These are phyloP conservation scores for Aspidiotus rigidus DNA, from an alignment of 2,888 invertebrate genomes.

Conservation along the genomic window DNA sequence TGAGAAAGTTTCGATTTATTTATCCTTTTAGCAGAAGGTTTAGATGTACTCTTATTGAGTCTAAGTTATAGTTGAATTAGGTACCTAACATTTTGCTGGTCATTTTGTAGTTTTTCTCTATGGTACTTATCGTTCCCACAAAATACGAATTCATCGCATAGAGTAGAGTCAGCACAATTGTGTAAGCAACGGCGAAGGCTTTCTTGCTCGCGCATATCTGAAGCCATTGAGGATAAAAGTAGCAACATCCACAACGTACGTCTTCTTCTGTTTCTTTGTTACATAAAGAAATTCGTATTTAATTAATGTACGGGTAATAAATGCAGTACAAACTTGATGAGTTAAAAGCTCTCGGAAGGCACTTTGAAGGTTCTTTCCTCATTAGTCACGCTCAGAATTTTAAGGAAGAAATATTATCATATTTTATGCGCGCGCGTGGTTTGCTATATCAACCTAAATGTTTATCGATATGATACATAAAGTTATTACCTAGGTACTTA, in stretches of 20 bases:
- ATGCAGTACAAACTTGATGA: too few species aligned
- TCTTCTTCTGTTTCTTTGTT: conserved; percentile 16
- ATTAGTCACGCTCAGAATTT: too few species aligned
- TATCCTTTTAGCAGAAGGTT: background rate
- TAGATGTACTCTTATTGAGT: background rate
- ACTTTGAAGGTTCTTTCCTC: too few species aligned
- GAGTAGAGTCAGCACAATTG: conserved; percentile 55
- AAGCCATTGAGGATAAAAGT: conserved; percentile 45
- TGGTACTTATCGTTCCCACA: conserved; percentile 55
- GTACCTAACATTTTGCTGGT: conserved; percentile 51
- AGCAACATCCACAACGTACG: conserved; percentile 37
- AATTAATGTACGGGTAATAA: too few species aligned
- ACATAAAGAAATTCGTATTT: too few species aligned
- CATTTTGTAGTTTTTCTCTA: conserved; percentile 60
- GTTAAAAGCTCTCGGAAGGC: too few species aligned
- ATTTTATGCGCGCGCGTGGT: too few species aligned
- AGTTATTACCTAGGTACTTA: too few species aligned
- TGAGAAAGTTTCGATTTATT: background rate
- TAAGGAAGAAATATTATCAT: too few species aligned
- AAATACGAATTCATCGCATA: conserved; percentile 58
- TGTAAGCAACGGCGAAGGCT: conserved; percentile 53
- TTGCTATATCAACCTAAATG: too few species aligned
- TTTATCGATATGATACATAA: too few species aligned
- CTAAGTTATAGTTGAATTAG: background rate
- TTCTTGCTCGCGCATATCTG: conserved; percentile 52